phyloP scores from a whole-genome alignment of 2,888 invertebrate genomes.

The Arge pagana region DNA sequence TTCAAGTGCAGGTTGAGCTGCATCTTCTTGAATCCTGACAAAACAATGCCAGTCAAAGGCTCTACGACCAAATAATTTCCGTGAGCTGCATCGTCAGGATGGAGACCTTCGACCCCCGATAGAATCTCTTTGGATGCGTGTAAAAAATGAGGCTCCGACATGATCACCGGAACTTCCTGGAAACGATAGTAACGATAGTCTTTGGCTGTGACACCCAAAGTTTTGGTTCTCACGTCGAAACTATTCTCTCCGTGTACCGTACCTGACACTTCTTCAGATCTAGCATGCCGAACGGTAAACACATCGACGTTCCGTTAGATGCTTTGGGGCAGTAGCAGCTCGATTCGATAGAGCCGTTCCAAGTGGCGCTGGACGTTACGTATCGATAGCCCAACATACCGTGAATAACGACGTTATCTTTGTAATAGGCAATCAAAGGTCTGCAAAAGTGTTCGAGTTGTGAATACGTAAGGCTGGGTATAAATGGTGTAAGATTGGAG shows the following conservation, averaged over 20 bases:
- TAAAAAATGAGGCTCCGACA: constrained; percentile 71
- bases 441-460: too few species aligned
- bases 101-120: constrained; percentile 62
- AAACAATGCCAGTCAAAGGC: constrained; percentile 64
- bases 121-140: constrained; percentile 62
- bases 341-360: constrained; percentile 59
- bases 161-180: constrained; percentile 66
- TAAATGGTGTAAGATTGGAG: too few species aligned
- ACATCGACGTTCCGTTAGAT: constrained; percentile 59
- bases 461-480: too few species aligned
- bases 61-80: constrained; percentile 66
- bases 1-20: constrained; percentile 65
- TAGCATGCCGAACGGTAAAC: constrained; percentile 62
- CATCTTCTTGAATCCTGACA: constrained; percentile 61
- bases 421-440: constrained; percentile 58
- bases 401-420: constrained; percentile 54
- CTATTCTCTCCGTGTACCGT: too few species aligned
- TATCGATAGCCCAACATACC: constrained; percentile 62
- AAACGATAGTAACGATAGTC: constrained; percentile 42
- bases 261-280: constrained; percentile 57
- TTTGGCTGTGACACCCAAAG: not conserved
- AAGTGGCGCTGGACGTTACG: constrained; percentile 55
- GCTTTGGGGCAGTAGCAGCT: constrained; percentile 63
- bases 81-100: constrained; percentile 63
- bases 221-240: not conserved